Conservation (phyloP, 2,888 invertebrate genomes). For the Chrysodeixis includens region DNA sequence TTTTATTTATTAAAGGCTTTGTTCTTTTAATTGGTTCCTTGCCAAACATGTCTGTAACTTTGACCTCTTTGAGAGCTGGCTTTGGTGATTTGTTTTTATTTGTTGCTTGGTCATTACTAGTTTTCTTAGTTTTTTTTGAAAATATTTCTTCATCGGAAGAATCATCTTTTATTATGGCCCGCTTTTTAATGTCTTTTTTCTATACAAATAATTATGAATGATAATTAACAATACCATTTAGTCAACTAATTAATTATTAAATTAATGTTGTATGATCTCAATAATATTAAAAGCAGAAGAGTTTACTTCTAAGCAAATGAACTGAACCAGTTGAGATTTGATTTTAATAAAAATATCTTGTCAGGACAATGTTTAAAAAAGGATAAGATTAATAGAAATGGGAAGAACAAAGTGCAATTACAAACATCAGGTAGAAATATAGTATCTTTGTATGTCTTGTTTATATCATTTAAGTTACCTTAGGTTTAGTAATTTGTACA, state of each 20-base stretch:
- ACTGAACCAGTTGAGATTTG: too few relatives aligned
- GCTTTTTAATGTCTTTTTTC: slow-evolving; percentile 52
- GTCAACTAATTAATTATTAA: too few relatives aligned
- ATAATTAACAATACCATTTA: too few relatives aligned
- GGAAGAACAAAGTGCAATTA: too few relatives aligned
- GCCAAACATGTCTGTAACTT: slow-evolving; percentile 90
- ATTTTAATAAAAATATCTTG: too few relatives aligned
- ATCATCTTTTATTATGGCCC: slow-evolving; percentile 47
- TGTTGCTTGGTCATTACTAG: slow-evolving; percentile 68
- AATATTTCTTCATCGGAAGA: slow-evolving; percentile 58
- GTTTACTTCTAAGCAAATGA: too few relatives aligned
- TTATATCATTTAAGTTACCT: slow-evolving; percentile 62
- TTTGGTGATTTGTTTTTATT: slow-evolving; percentile 66
- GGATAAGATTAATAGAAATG: too few relatives aligned
- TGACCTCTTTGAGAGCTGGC: slow-evolving; percentile 75
- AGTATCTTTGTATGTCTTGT: neutral
- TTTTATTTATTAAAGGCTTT: slow-evolving; percentile 81
- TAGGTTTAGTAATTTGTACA: slow-evolving; percentile 83
- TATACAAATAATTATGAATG: slow-evolving; percentile 15
- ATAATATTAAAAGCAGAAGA: too few relatives aligned
- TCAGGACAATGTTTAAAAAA: too few relatives aligned
- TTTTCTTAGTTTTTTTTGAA: slow-evolving; percentile 42
- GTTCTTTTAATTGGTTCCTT: slow-evolving; percentile 90
- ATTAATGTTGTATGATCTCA: too few relatives aligned
- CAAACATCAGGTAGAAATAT: too few relatives aligned